Evolutionary conservation across 2,113 vertebrate species (phyloP), one percentile per base, ranked within the genome.

Genomic region (Hydropotes inermis): DNA sequence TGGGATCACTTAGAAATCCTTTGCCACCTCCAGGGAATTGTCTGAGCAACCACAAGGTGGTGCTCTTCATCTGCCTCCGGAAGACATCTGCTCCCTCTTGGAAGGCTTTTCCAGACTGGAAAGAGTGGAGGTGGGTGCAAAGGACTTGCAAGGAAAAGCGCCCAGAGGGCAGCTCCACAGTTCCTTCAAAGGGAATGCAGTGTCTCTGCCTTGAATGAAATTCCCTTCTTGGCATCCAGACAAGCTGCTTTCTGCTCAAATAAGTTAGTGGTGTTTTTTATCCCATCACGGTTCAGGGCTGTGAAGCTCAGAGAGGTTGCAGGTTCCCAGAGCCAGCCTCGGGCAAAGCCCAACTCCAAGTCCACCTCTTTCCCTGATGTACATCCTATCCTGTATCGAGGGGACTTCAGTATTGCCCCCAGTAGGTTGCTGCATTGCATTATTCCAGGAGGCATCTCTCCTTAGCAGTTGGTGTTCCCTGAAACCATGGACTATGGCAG

Each of bases 21-120:
- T 47, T 4, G 5, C 5, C 5, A 0, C 10, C 78, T 97, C 47
- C 43, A 43, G 91, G 89, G 82, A 83, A 6, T 27, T 78, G 7
- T 28, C 5, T 30, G 25, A 96, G 0, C 0, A 54, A 47, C 98
- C 98, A 98, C 97, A 14, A 98, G 98, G 67, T 98, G 98, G 98
- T 97, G 98, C 97, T 58, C 57, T 91, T 74, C 43, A 55, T 96
- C 85, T 3, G 2, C 19, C 39, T 87, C 33, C 27, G 5, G 27
- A 76, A 94, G 30, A 11, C 36, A 5, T 33, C 70, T 61, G 15
- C 58, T 87, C 2, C 1, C 9, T 87, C 87, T 0, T 8, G n/a
- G 54, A 79, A 92, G 47, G 3, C 61, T 67, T 74, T 86, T 61
- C 88, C 61, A 60, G 19, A 39, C 0, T 13, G 45, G 28, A n/a